A percentile compares a stretch with the other conserved stretches of the same genome.
phyloP scores from a whole-genome alignment of 2,797 vertebrate genomes.

The Nyctalus aviator region DNA sequence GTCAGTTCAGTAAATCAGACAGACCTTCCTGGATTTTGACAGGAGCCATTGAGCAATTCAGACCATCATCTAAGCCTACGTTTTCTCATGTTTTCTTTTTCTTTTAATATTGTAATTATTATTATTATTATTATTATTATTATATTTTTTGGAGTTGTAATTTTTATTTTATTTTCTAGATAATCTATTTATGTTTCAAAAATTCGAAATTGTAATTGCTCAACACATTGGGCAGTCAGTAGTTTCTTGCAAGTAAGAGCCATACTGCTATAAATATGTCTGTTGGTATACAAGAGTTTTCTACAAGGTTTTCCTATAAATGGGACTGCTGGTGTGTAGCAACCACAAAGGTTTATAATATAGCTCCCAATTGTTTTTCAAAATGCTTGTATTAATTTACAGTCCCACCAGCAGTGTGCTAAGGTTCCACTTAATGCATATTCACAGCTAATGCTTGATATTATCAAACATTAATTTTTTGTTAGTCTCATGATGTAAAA shows the following conservation, averaged over 20 bases:
- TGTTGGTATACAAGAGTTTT: neutral
- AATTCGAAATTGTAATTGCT: neutral
- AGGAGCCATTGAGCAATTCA: no score
- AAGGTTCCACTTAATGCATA: neutral
- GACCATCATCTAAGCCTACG: fast-evolving
- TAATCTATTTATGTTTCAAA: neutral
- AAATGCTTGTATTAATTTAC: neutral
- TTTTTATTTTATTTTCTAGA: slow-evolving; percentile 2
- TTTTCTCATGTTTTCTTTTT: neutral
- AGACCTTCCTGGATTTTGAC: fast-evolving
- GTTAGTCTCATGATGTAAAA: neutral
- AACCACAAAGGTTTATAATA: neutral
- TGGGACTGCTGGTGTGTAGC: neutral
- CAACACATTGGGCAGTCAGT: neutral
- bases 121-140: neutral
- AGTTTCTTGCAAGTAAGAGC: neutral
- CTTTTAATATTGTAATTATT: neutral
- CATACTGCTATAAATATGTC: neutral
- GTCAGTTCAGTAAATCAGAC: neutral
- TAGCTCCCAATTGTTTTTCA: neutral
- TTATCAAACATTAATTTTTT: neutral
- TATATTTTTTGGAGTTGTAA: neutral
- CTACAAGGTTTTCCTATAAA: neutral
- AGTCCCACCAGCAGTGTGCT: neutral
- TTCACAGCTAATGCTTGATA: slow-evolving; percentile 7